These are phyloP conservation scores for Plebejus melissa DNA, from an alignment of 2,888 invertebrate genomes.

Conservation along the genomic window DNA sequence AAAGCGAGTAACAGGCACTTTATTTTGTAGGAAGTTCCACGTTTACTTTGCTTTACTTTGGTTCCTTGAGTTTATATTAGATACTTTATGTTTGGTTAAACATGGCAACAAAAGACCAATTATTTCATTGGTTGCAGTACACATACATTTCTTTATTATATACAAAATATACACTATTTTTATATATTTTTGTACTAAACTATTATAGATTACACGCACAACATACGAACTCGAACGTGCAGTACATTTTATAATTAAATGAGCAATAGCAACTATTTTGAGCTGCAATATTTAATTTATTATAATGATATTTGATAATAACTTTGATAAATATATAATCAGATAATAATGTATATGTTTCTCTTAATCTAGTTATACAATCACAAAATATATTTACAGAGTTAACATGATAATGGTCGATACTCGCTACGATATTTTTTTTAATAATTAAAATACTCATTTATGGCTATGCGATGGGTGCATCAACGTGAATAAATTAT, in stretches of 20 bases:
- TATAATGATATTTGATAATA: conserved; percentile 18
- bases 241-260: conserved; percentile 22
- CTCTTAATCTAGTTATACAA: conserved; percentile 10
- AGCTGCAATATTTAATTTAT: conserved; percentile 17
- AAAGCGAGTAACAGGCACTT: conserved; percentile 30
- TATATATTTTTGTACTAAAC: conserved; percentile 20
- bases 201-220: conserved; percentile 21
- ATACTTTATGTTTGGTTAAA: conserved; percentile 4
- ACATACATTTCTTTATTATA: conserved; percentile 13
- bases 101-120: conserved; percentile 27
- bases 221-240: conserved; percentile 5
- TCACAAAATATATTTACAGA: conserved; percentile 24
- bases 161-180: conserved; percentile 24
- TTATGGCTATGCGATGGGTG: conserved; percentile 25
- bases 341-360: conserved; percentile 21
- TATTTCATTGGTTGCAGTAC: conserved; percentile 14
- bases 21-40: conserved; percentile 33
- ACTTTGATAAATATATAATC: conserved; percentile 21
- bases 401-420: background rate
- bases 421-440: background rate
- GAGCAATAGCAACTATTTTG: conserved; percentile 25
- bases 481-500: conserved; percentile 29
- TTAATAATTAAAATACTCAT: conserved; percentile 15
- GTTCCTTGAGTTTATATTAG: conserved; percentile 9
- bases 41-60: conserved; percentile 21